phyloP scores from a whole-genome alignment of 2,888 invertebrate species.

The Micropterix aruncella region DNA sequence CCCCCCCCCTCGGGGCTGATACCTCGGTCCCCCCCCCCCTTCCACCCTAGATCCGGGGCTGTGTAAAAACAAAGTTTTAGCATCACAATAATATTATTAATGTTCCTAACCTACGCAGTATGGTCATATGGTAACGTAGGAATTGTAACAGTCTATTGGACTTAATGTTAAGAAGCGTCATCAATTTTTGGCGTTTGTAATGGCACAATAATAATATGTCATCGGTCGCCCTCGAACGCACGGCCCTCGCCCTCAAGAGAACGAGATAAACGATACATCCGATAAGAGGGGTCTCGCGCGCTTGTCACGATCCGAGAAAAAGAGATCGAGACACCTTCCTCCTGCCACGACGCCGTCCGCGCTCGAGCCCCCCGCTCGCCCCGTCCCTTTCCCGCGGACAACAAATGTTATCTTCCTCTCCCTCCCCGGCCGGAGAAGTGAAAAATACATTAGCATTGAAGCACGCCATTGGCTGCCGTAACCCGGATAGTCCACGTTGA shows the following conservation, averaged over 20 bases:
- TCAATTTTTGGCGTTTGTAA: too few species aligned
- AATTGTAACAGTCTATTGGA: too few species aligned
- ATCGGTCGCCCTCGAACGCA: background rate
- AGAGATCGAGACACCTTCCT: background rate
- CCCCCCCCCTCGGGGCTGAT: too few species aligned
- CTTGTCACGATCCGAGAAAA: background rate
- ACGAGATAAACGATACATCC: background rate
- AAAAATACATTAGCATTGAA: background rate
- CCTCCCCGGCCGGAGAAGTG: background rate
- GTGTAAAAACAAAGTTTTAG: too few species aligned
- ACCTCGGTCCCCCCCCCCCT: too few species aligned
- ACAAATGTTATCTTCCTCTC: background rate
- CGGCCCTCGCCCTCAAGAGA: background rate
- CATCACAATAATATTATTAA: too few species aligned
- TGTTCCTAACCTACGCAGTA: too few species aligned
- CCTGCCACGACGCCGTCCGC: background rate
- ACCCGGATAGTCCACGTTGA: background rate
- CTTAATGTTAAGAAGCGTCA: too few species aligned
- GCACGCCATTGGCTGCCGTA: background rate
- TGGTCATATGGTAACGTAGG: too few species aligned
- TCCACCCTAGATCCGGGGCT: too few species aligned
- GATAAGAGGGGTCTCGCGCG: background rate
- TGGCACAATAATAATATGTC: background rate
- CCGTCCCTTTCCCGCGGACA: background rate
- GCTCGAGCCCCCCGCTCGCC: background rate